Evolutionary conservation across 2,797 vertebrate species (phyloP), one percentile per base, ranked within the genome.

Genomic region (Vespertilio murinus): DNA sequence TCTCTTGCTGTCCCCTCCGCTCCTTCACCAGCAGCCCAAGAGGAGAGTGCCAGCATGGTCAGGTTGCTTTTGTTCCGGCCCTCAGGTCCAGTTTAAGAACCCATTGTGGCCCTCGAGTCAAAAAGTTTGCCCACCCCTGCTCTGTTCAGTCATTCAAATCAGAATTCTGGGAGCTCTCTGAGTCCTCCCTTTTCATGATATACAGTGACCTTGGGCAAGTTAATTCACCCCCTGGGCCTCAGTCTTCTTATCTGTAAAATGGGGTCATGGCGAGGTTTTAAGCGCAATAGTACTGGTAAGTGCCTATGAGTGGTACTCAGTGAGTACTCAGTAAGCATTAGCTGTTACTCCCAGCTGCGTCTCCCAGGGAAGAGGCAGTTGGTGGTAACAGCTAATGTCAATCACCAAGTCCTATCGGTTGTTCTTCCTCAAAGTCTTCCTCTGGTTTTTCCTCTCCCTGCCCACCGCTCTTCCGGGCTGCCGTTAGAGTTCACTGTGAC

Each of bases 251-350:
- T 47, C 49, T 81, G 25, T 67, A 77, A 61, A 88, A 8, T 11
- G 40, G 73, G 6, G 10, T 87, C 71, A 11, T 35, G 67, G 0
- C 47, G 73, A 73, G 49, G n/a, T 73, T 73, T 90, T 78, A 61
- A 61, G 54, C 42, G 13, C 61, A 81, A 0, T 18, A 13, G 54
- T 69, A 17, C n/a, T 64, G 49, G 13, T 35, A 52, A n/a, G 25
- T 33, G 20, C 10, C 0, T 18, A 5, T 28, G 30, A 56, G 8
- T 7, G 22, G 28, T 11, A 6, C n/a, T 0, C 12, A n/a, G 38
- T 1, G 35, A 64, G n/a, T 7, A 8, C 65, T 71, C 73, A 25
- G 38, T 3, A 45, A 67, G 54, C 45, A 5, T 71, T 5, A 28
- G 47, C 35, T 52, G 0, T 38, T 54, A 10, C 52, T 40, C 2